Conservation (phyloP, 2,797 vertebrate genomes). For the Phataginus tetradactyla region DNA sequence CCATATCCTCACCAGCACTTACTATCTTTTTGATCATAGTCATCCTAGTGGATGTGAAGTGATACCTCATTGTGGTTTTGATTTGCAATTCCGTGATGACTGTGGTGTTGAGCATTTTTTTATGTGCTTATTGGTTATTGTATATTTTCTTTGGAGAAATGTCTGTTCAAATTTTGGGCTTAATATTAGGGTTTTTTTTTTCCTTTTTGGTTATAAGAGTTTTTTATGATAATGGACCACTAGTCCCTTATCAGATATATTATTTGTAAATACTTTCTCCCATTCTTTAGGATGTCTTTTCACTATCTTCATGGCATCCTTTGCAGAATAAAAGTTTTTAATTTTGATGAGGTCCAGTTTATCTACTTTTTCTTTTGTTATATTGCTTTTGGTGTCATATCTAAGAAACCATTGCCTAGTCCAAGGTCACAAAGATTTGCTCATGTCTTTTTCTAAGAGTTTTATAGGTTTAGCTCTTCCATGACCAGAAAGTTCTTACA, state of each 20-base stretch:
- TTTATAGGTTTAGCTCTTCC: constrained; percentile 21
- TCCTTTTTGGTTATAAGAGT: not conserved
- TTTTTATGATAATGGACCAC: not conserved
- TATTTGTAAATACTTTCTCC: not conserved
- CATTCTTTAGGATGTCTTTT: constrained; percentile 3
- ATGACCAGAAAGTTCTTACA: not conserved
- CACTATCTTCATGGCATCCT: not conserved
- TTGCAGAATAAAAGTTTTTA: not conserved
- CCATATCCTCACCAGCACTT: not conserved
- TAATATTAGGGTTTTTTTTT: not conserved
- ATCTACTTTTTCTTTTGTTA: not conserved
- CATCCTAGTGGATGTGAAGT: not conserved
- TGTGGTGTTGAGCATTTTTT: not conserved
- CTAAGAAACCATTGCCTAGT: not conserved
- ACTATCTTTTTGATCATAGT: not conserved
- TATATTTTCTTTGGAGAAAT: constrained; percentile 14
- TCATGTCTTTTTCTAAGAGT: not conserved
- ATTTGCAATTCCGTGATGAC: not conserved
- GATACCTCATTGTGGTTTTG: not conserved
- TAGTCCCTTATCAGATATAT: not conserved
- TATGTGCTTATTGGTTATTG: not conserved
- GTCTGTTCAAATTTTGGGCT: not conserved
- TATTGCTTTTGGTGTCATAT: not conserved
- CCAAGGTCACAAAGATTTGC: not conserved
- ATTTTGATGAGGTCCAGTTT: constrained; percentile 29